Base-by-base conservation (phyloP, 1,140 invertebrate genomes). In the Portunus trituberculatus region DNA sequence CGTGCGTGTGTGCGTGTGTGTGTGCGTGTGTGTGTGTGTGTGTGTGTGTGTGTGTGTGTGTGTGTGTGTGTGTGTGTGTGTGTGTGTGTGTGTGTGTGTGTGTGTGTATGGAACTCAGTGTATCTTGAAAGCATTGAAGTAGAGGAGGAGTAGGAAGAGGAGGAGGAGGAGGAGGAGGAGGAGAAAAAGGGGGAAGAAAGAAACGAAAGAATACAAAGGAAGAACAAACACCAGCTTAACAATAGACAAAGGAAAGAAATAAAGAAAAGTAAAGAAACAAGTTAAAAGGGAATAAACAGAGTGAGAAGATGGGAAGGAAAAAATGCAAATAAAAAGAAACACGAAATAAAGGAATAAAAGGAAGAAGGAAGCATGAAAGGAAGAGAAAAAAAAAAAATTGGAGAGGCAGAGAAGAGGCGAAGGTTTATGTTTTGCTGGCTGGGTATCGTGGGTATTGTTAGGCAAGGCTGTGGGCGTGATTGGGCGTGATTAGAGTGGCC, bases 61-160 rank as follows among this genome's bases (percentile, higher is more conserved):
- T 90, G 45, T 90, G 45, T 90, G 28, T 90, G 29, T 52, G 28
- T 91, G 52, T 91, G 31, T 52, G 52, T 67, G 67, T 84, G 82
- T 93, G 82, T 93, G n/a, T 93, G 82, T 93, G 83, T 93, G 83
- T 84, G 45, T 84, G 25, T 86, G 83, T 93, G 45, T 4, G n/a
- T 46, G 10, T 86, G 4, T 46, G 39, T 93, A 86, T 86, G 31
- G 45, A 29, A 84, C 39, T 86, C 3, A 14, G 2, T 84, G 39
- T 93, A 20, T 93, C n/a, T 93, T 20, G 16, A 3, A 0, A 1
- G 82, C n/a, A 4, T n/a, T 84, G 52, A 59, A 20, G 12, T 4
- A 59, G 52, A 59, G 67, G 67, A 76, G n/a, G n/a, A 7, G n/a
- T 8, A 76, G 67, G 25, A 76, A 8, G 25, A 76, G 67, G 20